Base-by-base conservation (phyloP, 2,113 vertebrate species). In the Excalfactoria chinensis region DNA sequence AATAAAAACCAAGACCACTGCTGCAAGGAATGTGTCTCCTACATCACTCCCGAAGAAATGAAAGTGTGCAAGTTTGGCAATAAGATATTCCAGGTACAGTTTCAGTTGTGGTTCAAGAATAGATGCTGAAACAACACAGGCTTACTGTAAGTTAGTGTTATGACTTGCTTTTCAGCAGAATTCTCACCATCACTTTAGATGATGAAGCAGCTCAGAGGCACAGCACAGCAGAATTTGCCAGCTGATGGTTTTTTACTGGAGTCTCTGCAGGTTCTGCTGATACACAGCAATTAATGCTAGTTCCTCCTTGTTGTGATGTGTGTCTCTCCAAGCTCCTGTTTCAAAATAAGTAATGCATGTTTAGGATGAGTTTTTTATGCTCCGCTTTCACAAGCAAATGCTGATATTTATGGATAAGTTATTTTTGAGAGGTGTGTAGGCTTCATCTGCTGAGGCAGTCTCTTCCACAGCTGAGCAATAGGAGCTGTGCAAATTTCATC, bases 21-120 rank as follows among this genome's bases (percentile, higher is more conserved):
- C 88, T 99, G 99, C 81, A 98, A 98, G 12, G 98, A 98, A 28
- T 99, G 99, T 87, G 95, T 99, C 78, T 98, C 98, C 0, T 98
- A 97, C 12, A 92, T 99, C 51, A 97, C 98, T 64, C 96, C 97
- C 12, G 98, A 99, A n/a, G 98, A 99, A 22, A 88, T 98, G 87
- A 99, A 98, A 96, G 97, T 99, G 96, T 99, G 99, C 98, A 98
- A 98, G 74, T 98, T 98, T 74, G 98, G 98, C 72, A 99, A 97
- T 97, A 99, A 99, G 94, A 96, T 99, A 89, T 99, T 99, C 95
- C 98, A 98, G 98, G 99, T 99, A 97, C 90, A 16, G 70, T 92
- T 77, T 67, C 7, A 35, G 48, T 7, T 37, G 35, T 74, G 32
- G 30, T 7, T 90, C 18, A 5, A 77, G 56, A 67, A 30, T 8